These are phyloP conservation scores for Rhamnusium bicolor DNA, from an alignment of 2,888 invertebrate genomes.

Conservation along the genomic window DNA sequence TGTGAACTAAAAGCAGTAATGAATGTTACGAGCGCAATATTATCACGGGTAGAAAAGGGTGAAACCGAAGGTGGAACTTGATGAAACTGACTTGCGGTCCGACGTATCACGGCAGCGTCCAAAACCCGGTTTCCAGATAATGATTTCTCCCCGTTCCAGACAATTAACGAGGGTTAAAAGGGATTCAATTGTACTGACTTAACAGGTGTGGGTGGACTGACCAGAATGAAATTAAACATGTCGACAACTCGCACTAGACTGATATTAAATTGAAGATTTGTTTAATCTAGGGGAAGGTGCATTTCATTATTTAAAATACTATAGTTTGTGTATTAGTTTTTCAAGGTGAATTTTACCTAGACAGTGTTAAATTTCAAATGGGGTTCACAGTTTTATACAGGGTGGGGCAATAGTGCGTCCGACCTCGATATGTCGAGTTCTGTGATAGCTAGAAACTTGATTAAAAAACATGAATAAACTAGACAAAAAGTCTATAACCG, in stretches of 20 bases:
- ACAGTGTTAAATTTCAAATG: too few species aligned
- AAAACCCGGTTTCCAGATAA: slow-evolving; percentile 66
- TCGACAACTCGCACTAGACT: slow-evolving; percentile 49
- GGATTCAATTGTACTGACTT: slow-evolving; percentile 70
- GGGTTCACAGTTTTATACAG: too few species aligned
- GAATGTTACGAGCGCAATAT: slow-evolving; percentile 29
- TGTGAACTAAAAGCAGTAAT: slow-evolving; percentile 21
- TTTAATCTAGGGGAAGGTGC: slow-evolving; percentile 31
- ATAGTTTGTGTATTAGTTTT: background rate
- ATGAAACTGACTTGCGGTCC: slow-evolving; percentile 67
- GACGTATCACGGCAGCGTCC: slow-evolving; percentile 65
- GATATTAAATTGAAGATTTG: slow-evolving; percentile 46
- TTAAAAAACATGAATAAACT: too few species aligned
- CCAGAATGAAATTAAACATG: slow-evolving; percentile 68
- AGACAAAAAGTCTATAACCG: too few species aligned
- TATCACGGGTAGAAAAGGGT: slow-evolving; percentile 32
- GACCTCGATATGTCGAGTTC: too few species aligned
- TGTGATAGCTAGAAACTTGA: too few species aligned
- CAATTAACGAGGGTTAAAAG: slow-evolving; percentile 71
- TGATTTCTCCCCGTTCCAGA: slow-evolving; percentile 70
- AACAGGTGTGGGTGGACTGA: slow-evolving; percentile 70
- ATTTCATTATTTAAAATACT: slow-evolving; percentile 17
- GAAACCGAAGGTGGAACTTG: slow-evolving; percentile 50
- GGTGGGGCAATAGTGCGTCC: too few species aligned
- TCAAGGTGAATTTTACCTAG: too few species aligned